Conservation (phyloP, 2,113 vertebrate genomes). For the Erythrolamprus reginae region DNA sequence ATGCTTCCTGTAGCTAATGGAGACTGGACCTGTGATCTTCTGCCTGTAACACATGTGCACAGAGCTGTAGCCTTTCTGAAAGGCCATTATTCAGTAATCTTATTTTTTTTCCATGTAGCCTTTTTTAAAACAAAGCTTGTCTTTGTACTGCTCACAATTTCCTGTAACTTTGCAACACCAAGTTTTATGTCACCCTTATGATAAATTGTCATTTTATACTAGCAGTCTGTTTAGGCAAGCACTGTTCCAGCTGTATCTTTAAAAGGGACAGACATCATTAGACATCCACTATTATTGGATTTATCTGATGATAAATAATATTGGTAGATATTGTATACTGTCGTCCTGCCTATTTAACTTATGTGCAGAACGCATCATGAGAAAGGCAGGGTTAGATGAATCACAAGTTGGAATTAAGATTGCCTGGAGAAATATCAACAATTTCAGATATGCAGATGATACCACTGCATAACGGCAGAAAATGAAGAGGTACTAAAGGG, state of each 20-base stretch:
- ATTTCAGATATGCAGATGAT: no score
- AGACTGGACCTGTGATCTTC: neutral
- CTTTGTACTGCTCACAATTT: neutral
- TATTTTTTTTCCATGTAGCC: neutral
- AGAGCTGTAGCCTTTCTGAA: fast-evolving
- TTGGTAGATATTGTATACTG: no score
- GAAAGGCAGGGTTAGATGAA: no score
- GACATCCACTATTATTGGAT: neutral
- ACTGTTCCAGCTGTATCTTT: neutral
- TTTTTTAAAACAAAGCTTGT: neutral
- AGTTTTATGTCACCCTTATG: neutral
- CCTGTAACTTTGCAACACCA: neutral
- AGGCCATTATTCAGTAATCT: neutral
- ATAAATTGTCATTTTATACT: neutral
- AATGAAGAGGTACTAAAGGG: no score
- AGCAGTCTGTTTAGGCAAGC: neutral
- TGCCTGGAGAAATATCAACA: no score
- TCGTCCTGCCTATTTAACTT: no score
- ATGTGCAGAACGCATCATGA: no score
- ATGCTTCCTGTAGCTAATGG: neutral
- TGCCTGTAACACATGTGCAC: neutral
- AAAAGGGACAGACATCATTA: neutral
- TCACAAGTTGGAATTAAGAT: no score
- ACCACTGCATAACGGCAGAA: no score
- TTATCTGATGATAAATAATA: no score